Evolutionary conservation across 2,888 invertebrate species (phyloP).

Genomic region (Nemurella pictetii): DNA sequence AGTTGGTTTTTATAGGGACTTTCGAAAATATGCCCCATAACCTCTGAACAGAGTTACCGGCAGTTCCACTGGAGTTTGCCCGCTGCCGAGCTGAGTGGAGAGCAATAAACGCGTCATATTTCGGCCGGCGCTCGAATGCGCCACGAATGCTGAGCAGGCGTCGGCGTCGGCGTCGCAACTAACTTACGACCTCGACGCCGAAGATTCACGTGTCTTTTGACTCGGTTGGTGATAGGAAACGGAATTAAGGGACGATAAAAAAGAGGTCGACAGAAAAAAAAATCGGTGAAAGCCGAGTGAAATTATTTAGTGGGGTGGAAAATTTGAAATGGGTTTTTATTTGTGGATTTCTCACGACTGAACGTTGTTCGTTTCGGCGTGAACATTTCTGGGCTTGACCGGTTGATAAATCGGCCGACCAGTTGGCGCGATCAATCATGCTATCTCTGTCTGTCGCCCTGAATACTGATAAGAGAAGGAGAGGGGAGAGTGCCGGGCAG

Average conservation of each 20-base stretch:
- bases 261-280: conserved; percentile 1
- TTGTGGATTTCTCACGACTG: background rate
- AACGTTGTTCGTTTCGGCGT: background rate
- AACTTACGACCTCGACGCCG: background rate
- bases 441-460: conserved; percentile 5
- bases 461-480: conserved; percentile 13
- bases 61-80: background rate
- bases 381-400: conserved; percentile 9
- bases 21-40: background rate
- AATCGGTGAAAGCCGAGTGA: background rate
- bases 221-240: background rate
- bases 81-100: background rate
- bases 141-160: background rate
- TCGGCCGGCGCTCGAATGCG: background rate
- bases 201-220: background rate
- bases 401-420: conserved; percentile 1
- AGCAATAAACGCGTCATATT: background rate
- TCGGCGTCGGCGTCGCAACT: background rate
- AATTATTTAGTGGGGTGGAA: conserved; percentile 16
- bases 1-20: background rate
- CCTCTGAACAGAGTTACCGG: background rate
- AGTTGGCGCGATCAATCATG: conserved; percentile 11
- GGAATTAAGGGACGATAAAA: conserved; percentile 21
- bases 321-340: conserved; percentile 10
- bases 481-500: background rate